A percentile compares a stretch with the other conserved stretches of the same genome.
These are phyloP conservation scores for Falco berigora DNA, from an alignment of 2,797 vertebrate species.

Conservation along the genomic window DNA sequence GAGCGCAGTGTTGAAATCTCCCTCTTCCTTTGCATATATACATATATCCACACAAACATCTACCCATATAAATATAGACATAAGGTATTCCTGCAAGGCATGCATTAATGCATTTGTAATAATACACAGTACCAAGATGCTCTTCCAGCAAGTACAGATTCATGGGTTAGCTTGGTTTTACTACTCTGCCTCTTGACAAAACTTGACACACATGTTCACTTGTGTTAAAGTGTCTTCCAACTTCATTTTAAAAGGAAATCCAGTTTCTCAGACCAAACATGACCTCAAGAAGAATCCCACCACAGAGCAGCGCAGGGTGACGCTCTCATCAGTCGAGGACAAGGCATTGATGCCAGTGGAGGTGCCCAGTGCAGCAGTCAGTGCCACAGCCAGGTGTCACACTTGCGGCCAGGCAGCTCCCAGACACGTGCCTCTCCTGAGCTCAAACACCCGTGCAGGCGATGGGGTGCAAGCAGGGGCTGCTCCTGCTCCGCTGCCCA, in stretches of 20 bases:
- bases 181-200: conserved; percentile 12
- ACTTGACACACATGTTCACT: background rate
- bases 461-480: rapidly evolving
- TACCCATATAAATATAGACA: background rate
- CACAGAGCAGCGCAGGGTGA: background rate
- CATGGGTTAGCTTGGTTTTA: conserved; percentile 13
- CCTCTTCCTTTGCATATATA: background rate
- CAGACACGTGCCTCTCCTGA: background rate
- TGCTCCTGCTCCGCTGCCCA: background rate
- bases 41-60: background rate
- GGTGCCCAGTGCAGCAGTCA: background rate
- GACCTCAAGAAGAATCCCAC: background rate
- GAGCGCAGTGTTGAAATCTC: background rate
- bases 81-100: conserved; percentile 1
- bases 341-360: background rate
- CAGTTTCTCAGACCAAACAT: background rate
- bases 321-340: background rate
- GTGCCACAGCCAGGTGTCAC: background rate
- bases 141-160: background rate
- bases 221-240: background rate
- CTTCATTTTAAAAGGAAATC: background rate
- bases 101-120: conserved; percentile 1
- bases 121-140: background rate
- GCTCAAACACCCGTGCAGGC: rapidly evolving
- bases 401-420: background rate